Evolutionary conservation across 2,797 vertebrate genomes (phyloP).

Genomic region (Sebastes paucispinis): DNA sequence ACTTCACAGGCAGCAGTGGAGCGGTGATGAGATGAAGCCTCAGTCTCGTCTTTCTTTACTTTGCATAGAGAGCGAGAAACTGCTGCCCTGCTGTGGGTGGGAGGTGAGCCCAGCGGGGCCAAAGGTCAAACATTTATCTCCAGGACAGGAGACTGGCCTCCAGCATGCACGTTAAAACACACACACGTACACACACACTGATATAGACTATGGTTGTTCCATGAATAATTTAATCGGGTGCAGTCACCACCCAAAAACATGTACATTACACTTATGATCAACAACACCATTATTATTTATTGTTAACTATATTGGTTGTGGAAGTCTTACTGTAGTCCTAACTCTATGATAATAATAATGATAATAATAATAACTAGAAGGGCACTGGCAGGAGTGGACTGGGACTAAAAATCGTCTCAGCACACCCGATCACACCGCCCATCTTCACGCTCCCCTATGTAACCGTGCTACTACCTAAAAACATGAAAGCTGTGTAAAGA

Average conservation of each 20-base stretch:
- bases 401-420: too few relatives aligned
- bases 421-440: too few relatives aligned
- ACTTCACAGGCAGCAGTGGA: conserved; percentile 29
- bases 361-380: too few relatives aligned
- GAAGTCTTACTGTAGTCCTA: not conserved
- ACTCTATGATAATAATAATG: too few relatives aligned
- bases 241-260: too few relatives aligned
- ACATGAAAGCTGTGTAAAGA: too few relatives aligned
- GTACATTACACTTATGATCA: not conserved
- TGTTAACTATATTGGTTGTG: not conserved
- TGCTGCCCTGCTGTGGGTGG: conserved; percentile 10
- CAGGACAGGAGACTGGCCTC: not conserved
- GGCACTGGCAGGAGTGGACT: too few relatives aligned
- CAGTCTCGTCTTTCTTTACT: conserved; percentile 38
- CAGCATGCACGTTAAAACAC: not conserved
- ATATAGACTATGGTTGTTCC: not conserved
- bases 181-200: not conserved
- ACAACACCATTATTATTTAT: not conserved
- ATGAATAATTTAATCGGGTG: not conserved
- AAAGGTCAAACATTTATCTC: conserved; percentile 36
- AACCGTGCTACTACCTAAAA: too few relatives aligned
- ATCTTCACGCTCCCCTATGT: too few relatives aligned
- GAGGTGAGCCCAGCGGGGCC: not conserved
- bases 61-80: conserved; percentile 26
- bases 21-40: conserved; percentile 34